Conservation (phyloP, 2,888 invertebrate species). For the Tetramorium bicarinatum region DNA sequence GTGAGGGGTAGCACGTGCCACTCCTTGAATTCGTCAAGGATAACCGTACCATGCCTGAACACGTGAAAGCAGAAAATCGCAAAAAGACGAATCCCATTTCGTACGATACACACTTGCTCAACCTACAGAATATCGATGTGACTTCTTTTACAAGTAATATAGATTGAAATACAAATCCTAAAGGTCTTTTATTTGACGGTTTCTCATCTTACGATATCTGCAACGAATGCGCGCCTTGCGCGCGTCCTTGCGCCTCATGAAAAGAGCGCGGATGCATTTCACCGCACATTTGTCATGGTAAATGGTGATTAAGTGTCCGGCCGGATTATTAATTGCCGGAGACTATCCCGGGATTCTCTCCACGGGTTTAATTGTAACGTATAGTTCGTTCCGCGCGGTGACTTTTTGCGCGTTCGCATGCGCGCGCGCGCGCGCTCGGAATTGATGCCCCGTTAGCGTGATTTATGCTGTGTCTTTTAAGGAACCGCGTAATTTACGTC, state of each 20-base stretch:
- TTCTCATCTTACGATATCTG: slow-evolving; percentile 6
- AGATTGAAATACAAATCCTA: neutral
- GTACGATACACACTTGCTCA: neutral
- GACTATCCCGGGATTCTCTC: slow-evolving; percentile 52
- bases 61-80: slow-evolving; percentile 6
- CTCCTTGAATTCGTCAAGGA: slow-evolving; percentile 49
- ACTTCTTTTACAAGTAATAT: neutral
- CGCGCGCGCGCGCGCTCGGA: slow-evolving; percentile 17
- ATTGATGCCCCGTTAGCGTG: slow-evolving; percentile 57
- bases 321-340: slow-evolving; percentile 56
- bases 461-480: slow-evolving; percentile 57
- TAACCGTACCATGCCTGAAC: neutral
- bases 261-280: slow-evolving; percentile 55
- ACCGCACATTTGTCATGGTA: slow-evolving; percentile 53
- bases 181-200: neutral
- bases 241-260: slow-evolving; percentile 24
- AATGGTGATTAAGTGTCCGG: slow-evolving; percentile 59
- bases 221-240: slow-evolving; percentile 1
- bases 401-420: slow-evolving; percentile 50
- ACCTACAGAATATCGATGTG: neutral
- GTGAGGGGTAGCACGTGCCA: slow-evolving; percentile 45
- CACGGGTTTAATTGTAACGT: slow-evolving; percentile 56
- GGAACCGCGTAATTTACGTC: slow-evolving; percentile 57
- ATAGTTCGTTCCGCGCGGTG: slow-evolving; percentile 54
- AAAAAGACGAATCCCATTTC: neutral